Conservation (phyloP, 2,888 invertebrate species). For the Tipula vernalis region DNA sequence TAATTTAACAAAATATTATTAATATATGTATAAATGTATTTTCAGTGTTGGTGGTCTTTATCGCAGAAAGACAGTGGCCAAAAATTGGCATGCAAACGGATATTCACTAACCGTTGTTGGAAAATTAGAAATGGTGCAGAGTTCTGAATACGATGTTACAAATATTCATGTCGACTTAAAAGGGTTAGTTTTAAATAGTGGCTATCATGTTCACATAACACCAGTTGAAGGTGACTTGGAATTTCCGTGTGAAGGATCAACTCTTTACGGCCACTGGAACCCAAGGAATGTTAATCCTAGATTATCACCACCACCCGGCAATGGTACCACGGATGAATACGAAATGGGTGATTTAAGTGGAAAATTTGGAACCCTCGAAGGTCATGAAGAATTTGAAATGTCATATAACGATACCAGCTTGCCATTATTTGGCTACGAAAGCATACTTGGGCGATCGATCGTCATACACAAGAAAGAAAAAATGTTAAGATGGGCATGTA, state of each 20-base stretch:
- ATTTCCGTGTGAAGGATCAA: conserved; percentile 75
- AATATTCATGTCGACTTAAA: conserved; percentile 65
- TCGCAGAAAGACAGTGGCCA: conserved; percentile 70
- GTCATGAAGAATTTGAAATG: conserved; percentile 43
- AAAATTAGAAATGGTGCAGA: conserved; percentile 70
- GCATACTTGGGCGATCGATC: conserved; percentile 75
- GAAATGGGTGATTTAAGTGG: conserved; percentile 75
- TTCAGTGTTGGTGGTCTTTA: conserved; percentile 59
- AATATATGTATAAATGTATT: conserved; percentile 12
- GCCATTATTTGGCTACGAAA: conserved; percentile 67
- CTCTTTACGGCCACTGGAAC: conserved; percentile 78
- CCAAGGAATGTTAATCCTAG: conserved; percentile 59
- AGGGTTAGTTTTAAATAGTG: conserved; percentile 51
- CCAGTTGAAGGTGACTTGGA: conserved; percentile 70
- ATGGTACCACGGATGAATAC: conserved; percentile 70
- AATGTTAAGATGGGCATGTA: conserved; percentile 68
- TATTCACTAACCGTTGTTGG: conserved; percentile 51
- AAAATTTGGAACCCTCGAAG: conserved; percentile 69
- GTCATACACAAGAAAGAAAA: conserved; percentile 61
- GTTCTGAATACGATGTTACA: conserved; percentile 72
- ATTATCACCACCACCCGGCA: conserved; percentile 43
- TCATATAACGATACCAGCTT: conserved; percentile 69
- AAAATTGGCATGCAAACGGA: conserved; percentile 81
- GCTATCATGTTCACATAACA: conserved; percentile 75
- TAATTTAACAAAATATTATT: not conserved